Evolutionary conservation across 2,797 vertebrate species (phyloP).

Genomic region (Acomys russatus): DNA sequence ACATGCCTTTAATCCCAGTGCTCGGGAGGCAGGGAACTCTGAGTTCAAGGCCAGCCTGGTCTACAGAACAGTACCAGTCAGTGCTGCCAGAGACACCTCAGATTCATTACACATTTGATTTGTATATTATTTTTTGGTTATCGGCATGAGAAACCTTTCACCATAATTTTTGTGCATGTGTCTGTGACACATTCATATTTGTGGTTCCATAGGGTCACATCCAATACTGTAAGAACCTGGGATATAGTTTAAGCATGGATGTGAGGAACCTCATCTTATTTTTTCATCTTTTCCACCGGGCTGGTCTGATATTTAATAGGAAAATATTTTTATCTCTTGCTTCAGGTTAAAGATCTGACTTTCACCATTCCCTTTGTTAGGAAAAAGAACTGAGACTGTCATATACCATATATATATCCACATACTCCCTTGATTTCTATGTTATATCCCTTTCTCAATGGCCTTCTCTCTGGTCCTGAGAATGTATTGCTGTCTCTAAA

Average conservation of each 20-base stretch:
- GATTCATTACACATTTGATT: not conserved
- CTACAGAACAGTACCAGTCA: too few species aligned
- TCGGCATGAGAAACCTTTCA: not conserved
- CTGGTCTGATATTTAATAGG: constrained; percentile 14
- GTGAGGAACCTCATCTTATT: constrained; percentile 37
- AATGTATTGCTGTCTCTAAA: constrained; percentile 22
- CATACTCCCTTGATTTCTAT: constrained; percentile 36
- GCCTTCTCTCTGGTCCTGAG: constrained; percentile 12
- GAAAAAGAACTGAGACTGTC: not conserved
- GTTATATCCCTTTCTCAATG: not conserved
- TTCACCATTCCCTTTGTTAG: constrained; percentile 4
- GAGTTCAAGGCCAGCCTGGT: too few species aligned
- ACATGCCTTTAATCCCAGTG: too few species aligned
- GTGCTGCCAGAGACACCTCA: not conserved
- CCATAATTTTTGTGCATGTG: not conserved
- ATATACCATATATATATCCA: not conserved
- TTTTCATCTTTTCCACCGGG: constrained; percentile 54
- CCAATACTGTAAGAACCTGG: not conserved
- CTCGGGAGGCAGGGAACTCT: too few species aligned
- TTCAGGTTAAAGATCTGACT: constrained; percentile 47
- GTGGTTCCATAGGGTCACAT: not conserved
- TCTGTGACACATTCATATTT: not conserved
- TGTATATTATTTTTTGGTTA: not conserved
- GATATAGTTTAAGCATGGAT: not conserved
- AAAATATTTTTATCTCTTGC: constrained; percentile 32